Percentiles rank a stretch among this genome's conserved stretches.
Evolutionary conservation across 2,797 vertebrate genomes (phyloP).

Genomic region (Monodelphis domestica): DNA sequence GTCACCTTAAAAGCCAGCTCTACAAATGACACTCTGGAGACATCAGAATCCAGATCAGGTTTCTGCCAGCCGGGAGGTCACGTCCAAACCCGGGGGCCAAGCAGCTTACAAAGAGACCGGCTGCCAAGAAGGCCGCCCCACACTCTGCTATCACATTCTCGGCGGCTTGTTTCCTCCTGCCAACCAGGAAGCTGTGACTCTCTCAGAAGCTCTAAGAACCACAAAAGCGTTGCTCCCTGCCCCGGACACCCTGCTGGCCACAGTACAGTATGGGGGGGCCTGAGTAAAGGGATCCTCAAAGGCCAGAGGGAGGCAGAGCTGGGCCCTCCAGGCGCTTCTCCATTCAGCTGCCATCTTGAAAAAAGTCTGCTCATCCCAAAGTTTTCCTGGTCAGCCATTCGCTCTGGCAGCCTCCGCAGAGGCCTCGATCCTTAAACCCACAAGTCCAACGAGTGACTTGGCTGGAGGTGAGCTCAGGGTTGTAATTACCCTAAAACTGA

Average conservation of each 20-base stretch:
- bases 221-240: background rate
- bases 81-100: background rate
- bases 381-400: background rate
- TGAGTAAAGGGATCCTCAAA: background rate
- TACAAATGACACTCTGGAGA: slow-evolving; percentile 4
- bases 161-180: background rate
- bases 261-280: background rate
- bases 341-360: slow-evolving; percentile 10
- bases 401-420: background rate
- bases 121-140: background rate
- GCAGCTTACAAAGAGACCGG: background rate
- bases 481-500: slow-evolving; percentile 6
- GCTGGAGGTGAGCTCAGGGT: background rate
- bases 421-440: background rate
- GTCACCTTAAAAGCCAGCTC: background rate
- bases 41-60: background rate
- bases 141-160: background rate
- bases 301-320: background rate
- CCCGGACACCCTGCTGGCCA: background rate
- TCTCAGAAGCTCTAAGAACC: background rate
- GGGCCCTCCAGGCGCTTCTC: background rate
- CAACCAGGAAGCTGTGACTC: background rate
- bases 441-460: background rate
- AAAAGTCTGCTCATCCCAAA: background rate
- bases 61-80: background rate